phyloP scores from a whole-genome alignment of 2,797 vertebrate genomes.

The Microctenopoma lineatum region DNA sequence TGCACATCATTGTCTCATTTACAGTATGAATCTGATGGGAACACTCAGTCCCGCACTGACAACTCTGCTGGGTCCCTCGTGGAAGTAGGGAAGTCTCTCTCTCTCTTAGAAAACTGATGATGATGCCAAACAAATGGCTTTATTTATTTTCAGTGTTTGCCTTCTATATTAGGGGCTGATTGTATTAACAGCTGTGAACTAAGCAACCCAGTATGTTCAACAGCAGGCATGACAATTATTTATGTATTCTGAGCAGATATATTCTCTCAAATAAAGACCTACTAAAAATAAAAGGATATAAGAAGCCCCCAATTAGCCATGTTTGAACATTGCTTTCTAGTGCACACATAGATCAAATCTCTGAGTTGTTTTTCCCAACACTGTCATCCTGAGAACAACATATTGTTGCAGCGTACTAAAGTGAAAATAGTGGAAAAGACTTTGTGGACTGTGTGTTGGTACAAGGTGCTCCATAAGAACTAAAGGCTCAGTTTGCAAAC shows the following conservation, averaged over 20 bases:
- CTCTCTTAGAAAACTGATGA: slow-evolving; percentile 55
- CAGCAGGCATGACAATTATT: too few relatives aligned
- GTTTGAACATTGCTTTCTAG: too few relatives aligned
- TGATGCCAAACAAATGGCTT: slow-evolving; percentile 66
- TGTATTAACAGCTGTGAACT: slow-evolving; percentile 70
- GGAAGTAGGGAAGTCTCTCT: slow-evolving; percentile 73
- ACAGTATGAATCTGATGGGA: slow-evolving; percentile 36
- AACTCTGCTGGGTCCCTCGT: slow-evolving; percentile 35
- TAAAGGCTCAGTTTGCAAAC: slow-evolving; percentile 5
- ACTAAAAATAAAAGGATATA: not conserved
- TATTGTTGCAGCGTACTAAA: too few relatives aligned
- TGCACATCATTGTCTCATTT: slow-evolving; percentile 55
- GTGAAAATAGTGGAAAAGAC: not conserved
- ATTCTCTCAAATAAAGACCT: not conserved
- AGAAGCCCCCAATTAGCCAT: too few relatives aligned
- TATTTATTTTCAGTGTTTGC: slow-evolving; percentile 67
- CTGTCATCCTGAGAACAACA: too few relatives aligned
- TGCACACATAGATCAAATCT: not conserved
- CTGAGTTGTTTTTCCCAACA: too few relatives aligned
- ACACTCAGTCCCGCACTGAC: slow-evolving; percentile 33
- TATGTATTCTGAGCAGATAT: slow-evolving; percentile 24
- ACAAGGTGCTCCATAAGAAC: not conserved
- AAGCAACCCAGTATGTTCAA: slow-evolving; percentile 57
- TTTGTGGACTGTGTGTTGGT: not conserved
- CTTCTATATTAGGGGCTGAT: slow-evolving; percentile 73